Evolutionary conservation across 2,797 vertebrate species (phyloP).

Genomic region (Brotula barbata): DNA sequence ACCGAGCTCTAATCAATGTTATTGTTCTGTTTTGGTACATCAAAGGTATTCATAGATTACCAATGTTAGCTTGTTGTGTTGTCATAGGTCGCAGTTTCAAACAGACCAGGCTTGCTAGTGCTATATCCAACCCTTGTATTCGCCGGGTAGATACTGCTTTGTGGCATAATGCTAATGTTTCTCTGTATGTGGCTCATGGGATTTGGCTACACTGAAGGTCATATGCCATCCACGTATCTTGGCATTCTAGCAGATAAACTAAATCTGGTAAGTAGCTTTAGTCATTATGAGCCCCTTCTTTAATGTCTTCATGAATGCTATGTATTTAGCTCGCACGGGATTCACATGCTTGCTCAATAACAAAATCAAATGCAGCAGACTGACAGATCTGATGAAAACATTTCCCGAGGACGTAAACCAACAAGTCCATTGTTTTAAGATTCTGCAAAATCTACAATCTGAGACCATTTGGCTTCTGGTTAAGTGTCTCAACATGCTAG

Average conservation of each 20-base stretch:
- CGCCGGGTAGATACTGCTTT: too few species aligned
- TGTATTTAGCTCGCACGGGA: slow-evolving; percentile 8
- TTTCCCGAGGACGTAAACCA: not conserved
- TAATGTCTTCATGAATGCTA: not conserved
- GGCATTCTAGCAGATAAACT: slow-evolving; percentile 2
- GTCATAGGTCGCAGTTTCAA: too few species aligned
- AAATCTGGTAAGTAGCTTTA: slow-evolving; percentile 26
- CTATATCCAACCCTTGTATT: too few species aligned
- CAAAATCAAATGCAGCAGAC: slow-evolving; percentile 30
- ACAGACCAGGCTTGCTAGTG: too few species aligned
- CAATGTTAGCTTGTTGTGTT: too few species aligned
- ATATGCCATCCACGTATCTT: not conserved
- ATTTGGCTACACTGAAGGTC: too few species aligned
- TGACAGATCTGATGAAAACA: not conserved
- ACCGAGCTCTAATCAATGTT: too few species aligned
- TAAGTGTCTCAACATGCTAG: slow-evolving; percentile 23
- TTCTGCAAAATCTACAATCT: slow-evolving; percentile 14
- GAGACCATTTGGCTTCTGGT: slow-evolving; percentile 37
- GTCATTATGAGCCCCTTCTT: slow-evolving; percentile 26
- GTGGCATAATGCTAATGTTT: too few species aligned
- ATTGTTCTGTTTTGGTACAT: too few species aligned
- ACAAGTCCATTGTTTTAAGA: not conserved
- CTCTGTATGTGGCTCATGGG: too few species aligned
- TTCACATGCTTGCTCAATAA: slow-evolving; percentile 10
- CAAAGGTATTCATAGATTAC: too few species aligned